phyloP scores from a whole-genome alignment of 2,888 invertebrate genomes.

The Schizotus pectinicornis region DNA sequence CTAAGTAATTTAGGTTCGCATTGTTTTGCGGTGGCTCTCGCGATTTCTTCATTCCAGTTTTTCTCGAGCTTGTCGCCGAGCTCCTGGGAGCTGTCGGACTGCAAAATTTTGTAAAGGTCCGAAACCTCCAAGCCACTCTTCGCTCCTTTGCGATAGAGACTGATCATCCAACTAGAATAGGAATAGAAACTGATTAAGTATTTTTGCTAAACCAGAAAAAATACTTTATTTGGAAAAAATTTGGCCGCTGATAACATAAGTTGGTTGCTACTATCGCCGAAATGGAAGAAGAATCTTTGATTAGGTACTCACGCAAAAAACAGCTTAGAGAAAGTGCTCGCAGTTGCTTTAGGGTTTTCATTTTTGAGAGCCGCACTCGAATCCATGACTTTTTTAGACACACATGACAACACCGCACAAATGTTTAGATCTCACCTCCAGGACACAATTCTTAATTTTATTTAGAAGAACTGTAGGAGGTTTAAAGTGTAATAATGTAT shows the following conservation, averaged over 20 bases:
- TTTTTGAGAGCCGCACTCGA: conserved; percentile 37
- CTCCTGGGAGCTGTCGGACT: conserved; percentile 65
- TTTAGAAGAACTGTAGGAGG: background rate
- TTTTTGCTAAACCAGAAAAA: too few relatives aligned
- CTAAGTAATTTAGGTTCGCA: conserved; percentile 36
- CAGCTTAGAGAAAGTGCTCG: conserved; percentile 67
- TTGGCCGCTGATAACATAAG: too few relatives aligned
- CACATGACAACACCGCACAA: background rate
- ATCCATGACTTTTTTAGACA: conserved; percentile 28
- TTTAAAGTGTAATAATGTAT: conserved; percentile 1
- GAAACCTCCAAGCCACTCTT: conserved; percentile 66
- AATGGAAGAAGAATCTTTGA: background rate
- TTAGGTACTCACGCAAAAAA: conserved; percentile 44
- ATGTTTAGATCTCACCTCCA: background rate
- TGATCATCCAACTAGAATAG: conserved; percentile 45
- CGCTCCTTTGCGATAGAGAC: conserved; percentile 60
- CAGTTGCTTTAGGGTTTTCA: conserved; percentile 64
- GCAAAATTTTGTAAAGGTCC: conserved; percentile 67
- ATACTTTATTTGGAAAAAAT: too few relatives aligned
- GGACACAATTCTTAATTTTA: background rate
- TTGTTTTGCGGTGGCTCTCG: conserved; percentile 27
- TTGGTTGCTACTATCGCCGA: background rate
- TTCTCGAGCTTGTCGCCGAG: conserved; percentile 68
- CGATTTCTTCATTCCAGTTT: conserved; percentile 54
- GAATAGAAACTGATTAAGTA: too few relatives aligned